phyloP scores from a whole-genome alignment of 2,797 vertebrate species.

The Nyctibius grandis region DNA sequence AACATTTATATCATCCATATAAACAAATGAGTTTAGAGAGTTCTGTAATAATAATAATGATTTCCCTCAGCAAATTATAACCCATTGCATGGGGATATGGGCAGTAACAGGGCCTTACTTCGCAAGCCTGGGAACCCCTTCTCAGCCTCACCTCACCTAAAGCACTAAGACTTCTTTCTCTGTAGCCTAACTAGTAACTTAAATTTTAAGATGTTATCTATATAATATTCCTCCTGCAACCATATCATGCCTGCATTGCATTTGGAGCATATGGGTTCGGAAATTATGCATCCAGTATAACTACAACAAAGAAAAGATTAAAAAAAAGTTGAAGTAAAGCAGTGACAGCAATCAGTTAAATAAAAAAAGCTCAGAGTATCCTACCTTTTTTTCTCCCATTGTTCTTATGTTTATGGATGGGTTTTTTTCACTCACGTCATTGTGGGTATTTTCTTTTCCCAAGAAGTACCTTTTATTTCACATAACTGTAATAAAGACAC shows the following conservation, averaged over 20 bases:
- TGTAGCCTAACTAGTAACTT: not conserved
- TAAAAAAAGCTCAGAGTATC: not conserved
- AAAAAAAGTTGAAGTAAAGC: not conserved
- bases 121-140: not conserved
- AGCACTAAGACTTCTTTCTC: not conserved
- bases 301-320: not conserved
- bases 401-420: not conserved
- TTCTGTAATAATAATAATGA: not conserved
- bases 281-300: not conserved
- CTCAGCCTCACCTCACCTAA: not conserved
- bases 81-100: accelerated
- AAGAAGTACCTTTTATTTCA: not conserved
- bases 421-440: accelerated
- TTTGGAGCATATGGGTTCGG: not conserved
- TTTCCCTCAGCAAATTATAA: not conserved
- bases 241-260: not conserved
- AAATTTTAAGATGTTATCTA: not conserved
- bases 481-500: not conserved
- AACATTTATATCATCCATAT: not conserved
- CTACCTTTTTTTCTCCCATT: not conserved
- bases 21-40: not conserved
- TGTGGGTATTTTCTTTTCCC: not conserved
- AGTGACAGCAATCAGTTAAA: not conserved
- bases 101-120: not conserved
- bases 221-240: not conserved